These are phyloP conservation scores for Enteromius radiatus DNA, from an alignment of 2,797 vertebrate genomes.

Conservation along the genomic window DNA sequence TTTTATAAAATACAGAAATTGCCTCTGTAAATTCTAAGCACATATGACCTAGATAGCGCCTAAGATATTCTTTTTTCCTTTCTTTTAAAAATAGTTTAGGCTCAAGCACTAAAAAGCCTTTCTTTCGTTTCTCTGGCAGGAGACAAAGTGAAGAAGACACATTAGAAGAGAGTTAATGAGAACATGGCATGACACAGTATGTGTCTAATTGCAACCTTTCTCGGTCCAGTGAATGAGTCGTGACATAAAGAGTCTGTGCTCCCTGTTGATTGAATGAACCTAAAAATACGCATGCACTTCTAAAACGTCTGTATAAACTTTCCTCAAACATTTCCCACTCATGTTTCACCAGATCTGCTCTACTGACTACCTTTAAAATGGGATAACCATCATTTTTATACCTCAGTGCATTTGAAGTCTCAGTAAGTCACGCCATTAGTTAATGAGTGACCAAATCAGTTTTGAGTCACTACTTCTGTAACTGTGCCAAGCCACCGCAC, in stretches of 20 bases:
- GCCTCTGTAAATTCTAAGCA: neutral
- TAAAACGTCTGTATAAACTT: neutral
- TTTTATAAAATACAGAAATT: neutral
- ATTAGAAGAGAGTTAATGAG: slow-evolving; percentile 40
- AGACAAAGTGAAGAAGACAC: neutral
- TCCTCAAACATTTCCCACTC: neutral
- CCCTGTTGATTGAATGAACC: slow-evolving; percentile 26
- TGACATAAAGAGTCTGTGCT: slow-evolving; percentile 24
- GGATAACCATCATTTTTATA: slow-evolving; percentile 8
- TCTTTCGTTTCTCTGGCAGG: neutral
- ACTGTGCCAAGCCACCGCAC: neutral
- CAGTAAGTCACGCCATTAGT: slow-evolving; percentile 27
- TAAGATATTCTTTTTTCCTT: neutral
- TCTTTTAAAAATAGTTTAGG: neutral
- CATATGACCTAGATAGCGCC: slow-evolving; percentile 1
- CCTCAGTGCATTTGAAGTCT: neutral
- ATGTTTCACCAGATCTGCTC: slow-evolving; percentile 5
- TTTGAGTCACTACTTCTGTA: slow-evolving; percentile 33
- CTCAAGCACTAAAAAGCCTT: neutral
- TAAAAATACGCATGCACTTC: neutral
- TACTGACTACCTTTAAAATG: neutral
- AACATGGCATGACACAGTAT: slow-evolving; percentile 19
- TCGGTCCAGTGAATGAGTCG: slow-evolving; percentile 28
- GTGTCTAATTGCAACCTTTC: slow-evolving; percentile 33
- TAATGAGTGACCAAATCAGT: slow-evolving; percentile 45